Evolutionary conservation across 2,113 vertebrate species (phyloP), one percentile per base, ranked within the genome.

Genomic region (Mystacornis crossleyi): DNA sequence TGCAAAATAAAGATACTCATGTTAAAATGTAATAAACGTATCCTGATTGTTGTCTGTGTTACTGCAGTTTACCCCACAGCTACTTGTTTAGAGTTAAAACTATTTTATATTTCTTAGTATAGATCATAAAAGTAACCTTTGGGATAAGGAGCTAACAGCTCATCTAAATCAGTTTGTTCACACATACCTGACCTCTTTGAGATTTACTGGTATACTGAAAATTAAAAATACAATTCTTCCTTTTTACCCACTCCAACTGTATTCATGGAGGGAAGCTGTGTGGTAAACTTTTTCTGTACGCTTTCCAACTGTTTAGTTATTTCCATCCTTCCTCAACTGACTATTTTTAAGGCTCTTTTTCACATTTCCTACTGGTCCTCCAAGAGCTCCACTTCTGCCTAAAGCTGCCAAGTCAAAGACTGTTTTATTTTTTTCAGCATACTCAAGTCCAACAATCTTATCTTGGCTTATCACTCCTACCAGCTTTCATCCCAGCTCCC

Each of bases 371-470:
- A 33, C 70, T 8, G 0, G 93, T 78, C 67, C 34, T 90, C 42
- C 28, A 58, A 83, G 81, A 91, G 36, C 81, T 93, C 43, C 13
- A 14, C 89, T 92, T 48, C 71, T 91, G 45, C 51, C 86, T 88
- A 79, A 94, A 96, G 72, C 94, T 94, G 86, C 72, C 54, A 57
- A 90, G 80, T 90, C 50, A 81, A 88, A 95, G 50, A 53, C 50
- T 48, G 48, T 50, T 75, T 62, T 75, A 29, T 85, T 43, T 58
- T 72, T 75, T 51, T 79, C 26, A 42, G 60, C 64, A 38, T 72
- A 40, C 73, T 93, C n/a, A 42, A 81, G 64, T 81, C 81, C 81
- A 83, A 48, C 89, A 89, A 89, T 79, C 90, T 95, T 95, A 97
- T 97, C 94, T 90, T n/a, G 65, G 57, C 89, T 96, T 94, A 93